These are phyloP conservation scores for Andrena camellia DNA, from an alignment of 2,888 invertebrate species.

Conservation along the genomic window DNA sequence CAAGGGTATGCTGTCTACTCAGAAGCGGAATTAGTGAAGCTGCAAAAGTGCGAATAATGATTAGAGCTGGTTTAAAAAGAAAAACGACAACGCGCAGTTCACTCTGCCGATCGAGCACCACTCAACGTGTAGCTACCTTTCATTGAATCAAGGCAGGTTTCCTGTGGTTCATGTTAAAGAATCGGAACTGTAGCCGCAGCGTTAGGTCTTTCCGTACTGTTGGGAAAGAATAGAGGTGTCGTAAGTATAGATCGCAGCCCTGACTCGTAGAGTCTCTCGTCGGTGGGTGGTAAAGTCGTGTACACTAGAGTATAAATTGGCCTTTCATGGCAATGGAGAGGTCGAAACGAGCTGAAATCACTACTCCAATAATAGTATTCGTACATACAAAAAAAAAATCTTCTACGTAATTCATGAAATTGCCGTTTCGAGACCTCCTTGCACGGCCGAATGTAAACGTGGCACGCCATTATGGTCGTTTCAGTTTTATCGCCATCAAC, in stretches of 20 bases:
- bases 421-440: slow-evolving; percentile 34
- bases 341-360: slow-evolving; percentile 32
- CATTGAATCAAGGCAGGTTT: slow-evolving; percentile 94
- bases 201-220: slow-evolving; percentile 98
- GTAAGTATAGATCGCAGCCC: slow-evolving; percentile 75
- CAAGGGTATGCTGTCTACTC: not conserved
- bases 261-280: slow-evolving; percentile 59
- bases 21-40: slow-evolving; percentile 70
- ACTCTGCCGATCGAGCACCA: slow-evolving; percentile 67
- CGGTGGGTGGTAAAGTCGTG: slow-evolving; percentile 49
- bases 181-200: slow-evolving; percentile 97
- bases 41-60: slow-evolving; percentile 48
- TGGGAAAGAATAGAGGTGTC: slow-evolving; percentile 87
- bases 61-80: slow-evolving; percentile 45
- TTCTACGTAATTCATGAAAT: not conserved
- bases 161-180: slow-evolving; percentile 97
- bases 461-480: slow-evolving; percentile 20
- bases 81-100: slow-evolving; percentile 45
- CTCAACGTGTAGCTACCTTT: slow-evolving; percentile 82
- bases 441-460: slow-evolving; percentile 13
- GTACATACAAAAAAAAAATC: not conserved
- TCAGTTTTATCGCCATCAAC: slow-evolving; percentile 21
- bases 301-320: slow-evolving; percentile 10
- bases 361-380: not conserved
- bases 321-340: slow-evolving; percentile 11